These are phyloP conservation scores for Daphoenositta chrysoptera DNA, from an alignment of 2,113 vertebrate species.

Conservation along the genomic window DNA sequence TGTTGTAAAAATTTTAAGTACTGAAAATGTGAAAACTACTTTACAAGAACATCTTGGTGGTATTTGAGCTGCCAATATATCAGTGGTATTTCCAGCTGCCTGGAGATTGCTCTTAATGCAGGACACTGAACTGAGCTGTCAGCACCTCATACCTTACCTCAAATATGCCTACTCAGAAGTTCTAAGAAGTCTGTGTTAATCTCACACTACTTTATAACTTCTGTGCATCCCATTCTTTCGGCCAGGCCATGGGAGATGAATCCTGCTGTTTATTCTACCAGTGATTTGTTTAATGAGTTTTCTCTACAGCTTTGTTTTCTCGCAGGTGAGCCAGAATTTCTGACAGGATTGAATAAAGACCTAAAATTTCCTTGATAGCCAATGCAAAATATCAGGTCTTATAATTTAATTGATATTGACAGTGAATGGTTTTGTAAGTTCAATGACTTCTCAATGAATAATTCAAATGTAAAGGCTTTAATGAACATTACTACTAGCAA, in stretches of 20 bases:
- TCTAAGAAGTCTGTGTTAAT: not conserved
- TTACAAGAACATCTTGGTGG: not conserved
- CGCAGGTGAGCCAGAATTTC: not conserved
- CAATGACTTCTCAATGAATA: not conserved
- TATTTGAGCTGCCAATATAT: not conserved
- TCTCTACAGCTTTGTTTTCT: not conserved
- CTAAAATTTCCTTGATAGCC: not conserved
- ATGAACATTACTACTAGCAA: not conserved
- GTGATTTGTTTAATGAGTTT: not conserved
- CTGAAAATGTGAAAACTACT: not conserved
- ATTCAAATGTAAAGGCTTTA: not conserved
- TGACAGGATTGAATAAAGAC: not conserved
- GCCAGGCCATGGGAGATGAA: not conserved
- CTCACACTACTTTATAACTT: not conserved
- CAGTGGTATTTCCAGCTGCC: not conserved
- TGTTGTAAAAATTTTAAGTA: not conserved
- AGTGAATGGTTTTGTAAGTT: not conserved
- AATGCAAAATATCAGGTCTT: rapidly evolving
- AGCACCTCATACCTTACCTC: not conserved
- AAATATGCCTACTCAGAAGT: not conserved
- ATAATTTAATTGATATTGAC: not conserved
- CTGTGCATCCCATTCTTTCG: not conserved
- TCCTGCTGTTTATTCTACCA: not conserved
- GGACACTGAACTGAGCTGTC: not conserved
- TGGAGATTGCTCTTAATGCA: not conserved